Base-by-base conservation (phyloP, 1,140 invertebrate species). In the Gryon sp. region DNA sequence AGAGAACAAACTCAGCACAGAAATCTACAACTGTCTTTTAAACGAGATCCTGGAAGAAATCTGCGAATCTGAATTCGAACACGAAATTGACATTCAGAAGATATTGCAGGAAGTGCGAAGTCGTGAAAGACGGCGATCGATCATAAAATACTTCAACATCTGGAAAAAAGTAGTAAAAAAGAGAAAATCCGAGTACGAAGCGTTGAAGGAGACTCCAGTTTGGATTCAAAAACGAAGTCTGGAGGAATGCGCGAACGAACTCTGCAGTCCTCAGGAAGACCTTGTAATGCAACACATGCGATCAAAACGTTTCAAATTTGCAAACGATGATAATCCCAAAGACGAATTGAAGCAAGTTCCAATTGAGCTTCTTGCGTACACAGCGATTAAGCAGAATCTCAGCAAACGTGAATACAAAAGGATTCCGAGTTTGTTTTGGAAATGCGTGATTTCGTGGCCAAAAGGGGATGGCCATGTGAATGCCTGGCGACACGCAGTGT, bases 401-500 rank as follows among this genome's bases (percentile, higher is more conserved):
- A 83, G 79, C 38, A 70, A 53, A 2, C 46, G 76, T 1, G 76
- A 85, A 0, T 77, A 66, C 0, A 70, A 82, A 45, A 30, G 48
- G 8, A 15, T 32, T 14, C 60, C 81, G 62, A 89, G 90, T 68
- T 85, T 90, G 41, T 94, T 90, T 81, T 94, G 92, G 92, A 95
- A 95, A 86, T 74, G 93, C 15, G 83, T 91, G n/a, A 78, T 94
- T 11, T 91, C 91, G 0, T 88, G 92, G 50, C 91, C 92, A 9
- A 62, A 76, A 3, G 80, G 82, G 9, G 74, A 72, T 0, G 16
- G 34, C 22, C 30, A 79, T 2, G 26, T 82, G 2, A 40, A 43
- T 4, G 6, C 84, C 0, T 85, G 84, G 84, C 74, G 82, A 11
- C 73, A 86, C 19, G 82, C 24, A 53, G 84, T 18, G 80, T 87